Evolutionary conservation across 2,797 vertebrate species (phyloP), one percentile per base, ranked within the genome.

Genomic region (Girardinus metallicus): DNA sequence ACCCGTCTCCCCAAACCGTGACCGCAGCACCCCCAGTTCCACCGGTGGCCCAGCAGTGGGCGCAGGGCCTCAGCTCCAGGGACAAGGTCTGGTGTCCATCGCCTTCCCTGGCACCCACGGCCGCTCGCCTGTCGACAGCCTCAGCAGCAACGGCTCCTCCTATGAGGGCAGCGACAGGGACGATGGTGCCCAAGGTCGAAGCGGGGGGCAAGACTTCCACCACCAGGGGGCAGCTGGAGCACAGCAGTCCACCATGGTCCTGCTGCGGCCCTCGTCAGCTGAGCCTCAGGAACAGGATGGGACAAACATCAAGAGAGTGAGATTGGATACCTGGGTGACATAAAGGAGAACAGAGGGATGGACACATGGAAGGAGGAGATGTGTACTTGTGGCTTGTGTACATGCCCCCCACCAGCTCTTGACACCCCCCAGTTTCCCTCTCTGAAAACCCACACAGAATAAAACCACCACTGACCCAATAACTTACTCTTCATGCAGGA

Each of bases 261-360:
- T 97, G 9, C 96, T 98, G 90, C 93, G 97, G 80, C 94, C 96
- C 70, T 91, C 95, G 0, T 94, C 91, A 11, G 90, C 89, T 39
- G 89, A 96, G 26, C 96, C 96, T 85, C 94, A 96, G n/a, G 97
- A 98, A 79, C 97, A 97, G 76, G 97, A 99, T 82, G 97, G 95
- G 90, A 95, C 96, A 18, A 96, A 96, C 10, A 96, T 97, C 72
- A 99, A 99, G 93, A 97, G 98, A 86, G 97, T 99, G 97, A 96
- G 97, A 85, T 94, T 99, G 89, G 98, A 99, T 79, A 83, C 97
- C 88, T 99, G 98, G 98, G 97, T 97, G 89, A 98, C 97, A 97
- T 98, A 97, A 95, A 94, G 79, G 64, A 53, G 12, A 66, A 86
- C 0, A 74, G 78, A 88, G 0, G 85, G 86, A 87, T 12, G 82